These are phyloP conservation scores for Carcina quercana DNA, from an alignment of 2,888 invertebrate genomes.

Conservation along the genomic window DNA sequence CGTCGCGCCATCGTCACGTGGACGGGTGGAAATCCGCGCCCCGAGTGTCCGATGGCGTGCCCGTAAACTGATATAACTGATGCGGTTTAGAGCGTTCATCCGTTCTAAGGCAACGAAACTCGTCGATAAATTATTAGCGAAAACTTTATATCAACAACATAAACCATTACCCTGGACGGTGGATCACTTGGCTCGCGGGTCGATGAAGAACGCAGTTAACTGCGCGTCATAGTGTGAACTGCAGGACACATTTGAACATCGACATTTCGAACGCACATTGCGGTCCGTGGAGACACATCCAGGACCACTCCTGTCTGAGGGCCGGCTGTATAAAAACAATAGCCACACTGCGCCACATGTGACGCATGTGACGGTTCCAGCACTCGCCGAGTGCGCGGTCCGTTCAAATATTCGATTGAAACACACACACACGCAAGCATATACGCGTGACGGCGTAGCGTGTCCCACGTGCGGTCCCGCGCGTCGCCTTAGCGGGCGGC, in stretches of 20 bases:
- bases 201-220: slow-evolving; percentile 75
- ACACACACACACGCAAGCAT: too few relatives aligned
- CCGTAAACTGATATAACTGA: background rate
- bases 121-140: background rate
- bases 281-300: slow-evolving; percentile 56
- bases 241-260: slow-evolving; percentile 74
- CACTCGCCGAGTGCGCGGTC: slow-evolving; percentile 4
- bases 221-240: slow-evolving; percentile 59
- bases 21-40: slow-evolving; percentile 3
- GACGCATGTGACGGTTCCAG: slow-evolving; percentile 19
- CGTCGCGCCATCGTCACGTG: background rate
- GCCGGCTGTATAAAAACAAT: slow-evolving; percentile 30
- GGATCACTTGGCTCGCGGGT: slow-evolving; percentile 76
- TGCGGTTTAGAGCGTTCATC: background rate
- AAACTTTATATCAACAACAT: background rate
- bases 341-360: slow-evolving; percentile 18
- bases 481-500: too few relatives aligned
- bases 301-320: slow-evolving; percentile 67
- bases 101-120: background rate
- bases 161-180: slow-evolving; percentile 56
- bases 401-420: slow-evolving; percentile 18
- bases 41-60: background rate
- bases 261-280: slow-evolving; percentile 77
- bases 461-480: too few relatives aligned
- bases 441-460: too few relatives aligned